phyloP scores from a whole-genome alignment of 2,888 invertebrate species.

The Conchocele bisecta region DNA sequence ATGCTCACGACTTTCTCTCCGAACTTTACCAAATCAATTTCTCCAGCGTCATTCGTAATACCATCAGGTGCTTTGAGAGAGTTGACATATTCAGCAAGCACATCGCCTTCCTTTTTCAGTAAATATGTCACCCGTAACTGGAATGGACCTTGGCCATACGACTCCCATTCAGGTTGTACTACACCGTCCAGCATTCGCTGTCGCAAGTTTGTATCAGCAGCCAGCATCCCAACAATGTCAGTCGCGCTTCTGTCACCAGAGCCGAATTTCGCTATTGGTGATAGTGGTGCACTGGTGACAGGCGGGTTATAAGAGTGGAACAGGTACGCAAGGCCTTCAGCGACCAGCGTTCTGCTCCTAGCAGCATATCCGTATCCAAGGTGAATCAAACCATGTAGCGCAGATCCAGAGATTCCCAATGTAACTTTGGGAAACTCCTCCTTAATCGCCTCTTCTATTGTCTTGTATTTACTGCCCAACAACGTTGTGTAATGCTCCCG shows the following conservation, averaged over 20 bases:
- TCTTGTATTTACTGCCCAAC: conserved; percentile 12
- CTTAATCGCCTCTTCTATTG: conserved; percentile 34
- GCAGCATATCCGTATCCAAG: conserved; percentile 54
- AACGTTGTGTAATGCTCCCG: conserved; percentile 26
- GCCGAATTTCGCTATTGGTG: conserved; percentile 30
- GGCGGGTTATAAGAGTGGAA: conserved; percentile 46
- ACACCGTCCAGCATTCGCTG: conserved; percentile 22
- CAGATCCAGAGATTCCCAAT: conserved; percentile 45
- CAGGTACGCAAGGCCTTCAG: conserved; percentile 54
- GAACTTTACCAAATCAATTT: conserved; percentile 14
- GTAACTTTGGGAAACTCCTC: conserved; percentile 49
- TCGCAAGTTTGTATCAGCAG: conserved; percentile 7
- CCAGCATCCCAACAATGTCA: conserved; percentile 19
- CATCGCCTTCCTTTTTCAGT: conserved; percentile 23
- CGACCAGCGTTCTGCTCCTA: conserved; percentile 19
- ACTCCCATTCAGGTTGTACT: conserved; percentile 19
- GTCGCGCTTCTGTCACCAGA: conserved; percentile 24
- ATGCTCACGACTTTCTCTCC: conserved; percentile 30
- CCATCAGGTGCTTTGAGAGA: conserved; percentile 27
- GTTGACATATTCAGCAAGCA: conserved; percentile 24
- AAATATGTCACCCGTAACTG: conserved; percentile 36
- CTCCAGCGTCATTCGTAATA: conserved; percentile 9
- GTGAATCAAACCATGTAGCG: conserved; percentile 52
- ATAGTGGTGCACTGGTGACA: conserved; percentile 3
- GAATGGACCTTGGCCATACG: conserved; percentile 36